These are phyloP conservation scores for Tachysurus vachellii DNA, from an alignment of 2,113 vertebrate genomes.

Conservation along the genomic window DNA sequence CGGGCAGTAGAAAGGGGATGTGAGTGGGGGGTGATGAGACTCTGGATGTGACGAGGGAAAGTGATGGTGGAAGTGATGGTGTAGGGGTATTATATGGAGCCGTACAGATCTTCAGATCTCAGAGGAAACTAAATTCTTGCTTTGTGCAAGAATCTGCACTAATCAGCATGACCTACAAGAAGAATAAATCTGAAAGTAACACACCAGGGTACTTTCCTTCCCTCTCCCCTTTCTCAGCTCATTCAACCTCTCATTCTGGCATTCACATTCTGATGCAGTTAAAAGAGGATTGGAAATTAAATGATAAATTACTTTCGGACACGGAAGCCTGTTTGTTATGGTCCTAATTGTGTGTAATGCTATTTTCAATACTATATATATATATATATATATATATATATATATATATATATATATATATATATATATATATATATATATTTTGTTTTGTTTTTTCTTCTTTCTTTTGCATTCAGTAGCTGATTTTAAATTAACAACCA, in stretches of 20 bases:
- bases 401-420: no score
- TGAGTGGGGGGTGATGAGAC: neutral
- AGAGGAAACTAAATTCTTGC: conserved; percentile 52
- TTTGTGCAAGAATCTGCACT: conserved; percentile 53
- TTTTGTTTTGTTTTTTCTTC: no score
- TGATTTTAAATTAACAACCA: neutral
- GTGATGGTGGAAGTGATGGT: conserved; percentile 6
- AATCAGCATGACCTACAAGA: conserved; percentile 54
- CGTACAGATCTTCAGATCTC: conserved; percentile 39
- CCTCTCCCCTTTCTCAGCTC: neutral
- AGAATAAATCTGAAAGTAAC: conserved; percentile 5
- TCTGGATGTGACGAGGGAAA: neutral
- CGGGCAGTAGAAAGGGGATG: neutral
- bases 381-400: no score
- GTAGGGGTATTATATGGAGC: neutral
- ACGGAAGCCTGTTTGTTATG: neutral
- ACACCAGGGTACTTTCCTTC: conserved; percentile 30
- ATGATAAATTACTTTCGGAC: neutral
- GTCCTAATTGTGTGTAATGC: neutral
- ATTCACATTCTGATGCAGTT: neutral
- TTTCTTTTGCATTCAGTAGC: neutral
- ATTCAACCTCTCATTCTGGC: neutral
- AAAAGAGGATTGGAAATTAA: neutral
- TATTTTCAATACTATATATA: neutral
- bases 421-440: no score